Base-by-base conservation (phyloP, 2,113 vertebrate genomes). In the Pogonocichla stellata region DNA sequence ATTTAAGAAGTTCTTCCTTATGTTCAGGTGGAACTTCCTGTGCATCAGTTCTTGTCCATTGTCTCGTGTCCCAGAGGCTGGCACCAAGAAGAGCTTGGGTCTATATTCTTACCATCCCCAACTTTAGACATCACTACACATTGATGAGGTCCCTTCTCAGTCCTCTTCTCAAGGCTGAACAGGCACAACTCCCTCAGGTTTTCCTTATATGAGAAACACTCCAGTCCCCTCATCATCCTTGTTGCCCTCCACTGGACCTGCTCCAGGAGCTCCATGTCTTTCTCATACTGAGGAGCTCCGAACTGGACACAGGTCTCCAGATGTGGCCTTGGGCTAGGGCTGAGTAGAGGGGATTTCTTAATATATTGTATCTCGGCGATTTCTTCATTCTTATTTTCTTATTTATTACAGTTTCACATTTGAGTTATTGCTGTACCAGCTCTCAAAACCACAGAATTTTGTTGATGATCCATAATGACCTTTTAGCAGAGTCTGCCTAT, bases 351-450 rank as follows among this genome's bases (percentile, higher is more conserved):
- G 8, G 7, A 43, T 80, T 50, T 36, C 31, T 42, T 64, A 48
- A 26, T 64, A 26, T 8, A 56, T 34, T 47, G 3, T 65, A 28
- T 29, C 14, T 47, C 0, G 0, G 24, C 2, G 28, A 40, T 40
- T 48, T 65, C 29, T 74, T 72, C 8, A 6, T 19, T 72, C 48
- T 60, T 75, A 9, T 60, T 74, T 71, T 84, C 36, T 36, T 43
- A 40, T 12, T 51, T 61, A 28, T 36, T 47, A 18, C 16, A 73
- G 19, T 31, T 91, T 82, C 45, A 20, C 4, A 9, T 47, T 73
- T 67, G 19, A 62, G 16, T 26, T 87, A 34, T 14, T 80, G 33
- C 9, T 73, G 8, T 40, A 53, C 12, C 28, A 13, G 9, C 88
- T 86, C 36, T 73, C 40, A 80, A 72, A 93, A 22, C 12, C n/a